Evolutionary conservation across 2,888 invertebrate species (phyloP).

Genomic region (Amiota minor): DNA sequence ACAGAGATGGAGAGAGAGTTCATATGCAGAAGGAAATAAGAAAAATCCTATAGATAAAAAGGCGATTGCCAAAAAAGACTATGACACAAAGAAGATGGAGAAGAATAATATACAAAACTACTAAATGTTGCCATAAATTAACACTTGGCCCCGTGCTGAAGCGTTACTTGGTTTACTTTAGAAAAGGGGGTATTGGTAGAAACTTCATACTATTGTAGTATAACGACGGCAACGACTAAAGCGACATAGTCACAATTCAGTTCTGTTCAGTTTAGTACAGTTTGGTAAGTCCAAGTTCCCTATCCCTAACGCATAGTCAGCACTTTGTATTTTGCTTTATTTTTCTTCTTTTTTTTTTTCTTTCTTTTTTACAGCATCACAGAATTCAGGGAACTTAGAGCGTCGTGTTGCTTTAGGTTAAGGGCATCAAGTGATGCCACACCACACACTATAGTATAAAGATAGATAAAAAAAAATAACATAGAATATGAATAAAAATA

Average conservation of each 20-base stretch:
- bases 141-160: slow-evolving; percentile 45
- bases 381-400: no score
- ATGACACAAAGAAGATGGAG: background rate
- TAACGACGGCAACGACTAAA: background rate
- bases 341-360: no score
- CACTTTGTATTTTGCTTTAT: background rate
- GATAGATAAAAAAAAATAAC: background rate
- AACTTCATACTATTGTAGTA: background rate
- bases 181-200: no score
- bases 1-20: background rate
- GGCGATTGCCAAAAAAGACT: background rate
- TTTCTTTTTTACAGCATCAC: no score
- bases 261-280: no score
- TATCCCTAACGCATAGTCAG: background rate
- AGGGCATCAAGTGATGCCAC: background rate
- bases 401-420: background rate
- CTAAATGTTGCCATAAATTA: slow-evolving; percentile 68
- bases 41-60: background rate
- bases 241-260: slow-evolving; percentile 4
- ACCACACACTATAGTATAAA: background rate
- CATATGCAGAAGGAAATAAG: slow-evolving; percentile 20
- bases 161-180: background rate
- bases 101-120: slow-evolving; percentile 46
- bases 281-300: no score
- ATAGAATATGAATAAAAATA: slow-evolving; percentile 34